Evolutionary conservation across 2,888 invertebrate species (phyloP), one percentile per base, ranked within the genome.

Genomic region (Craniophora ligustri): DNA sequence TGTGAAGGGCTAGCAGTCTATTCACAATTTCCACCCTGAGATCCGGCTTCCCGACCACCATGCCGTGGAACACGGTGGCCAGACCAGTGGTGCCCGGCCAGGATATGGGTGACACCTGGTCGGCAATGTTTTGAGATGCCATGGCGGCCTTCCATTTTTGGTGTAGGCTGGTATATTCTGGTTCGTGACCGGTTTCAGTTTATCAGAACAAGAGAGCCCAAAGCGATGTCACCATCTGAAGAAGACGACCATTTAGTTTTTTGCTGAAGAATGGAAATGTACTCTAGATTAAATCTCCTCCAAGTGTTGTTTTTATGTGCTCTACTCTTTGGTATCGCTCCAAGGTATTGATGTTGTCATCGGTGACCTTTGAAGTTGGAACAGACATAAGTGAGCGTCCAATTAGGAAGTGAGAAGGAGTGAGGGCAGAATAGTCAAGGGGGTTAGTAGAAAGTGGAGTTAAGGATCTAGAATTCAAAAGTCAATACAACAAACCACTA

Each of bases 381-480:
- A 28, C 18, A 13, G 40, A 10, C 34, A 7, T 49, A 2, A 41
- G 48, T 40, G 40, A 18, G n/a, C 39, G 23, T 40, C 40, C 48
- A 40, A 48, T 40, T 2, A 48, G 13, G 8, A 48, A 40, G 10
- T 48, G 48, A 5, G 47, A 36, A 15, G 36, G 64, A 21, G 64
- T 55, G 1, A 69, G 44, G 13, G 40, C 35, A 3, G 51, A 14
- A 0, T 62, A 38, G 8, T 69, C 64, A 11, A 61, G 46, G 61
- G 48, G 48, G 14, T 39, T 21, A 39, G 32, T 15, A 8, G 46
- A 46, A 49, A n/a, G 51, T 19, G 8, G 61, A 62, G 8, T n/a
- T 10, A 58, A 36, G 7, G 65, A 63, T 18, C 65, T 45, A 5
- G 57, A 64, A 39, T 67, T 67, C 28, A 67, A 44, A 28, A 68